Conservation (phyloP, 2,113 vertebrate genomes). For the Hyperoodon ampullatus region DNA sequence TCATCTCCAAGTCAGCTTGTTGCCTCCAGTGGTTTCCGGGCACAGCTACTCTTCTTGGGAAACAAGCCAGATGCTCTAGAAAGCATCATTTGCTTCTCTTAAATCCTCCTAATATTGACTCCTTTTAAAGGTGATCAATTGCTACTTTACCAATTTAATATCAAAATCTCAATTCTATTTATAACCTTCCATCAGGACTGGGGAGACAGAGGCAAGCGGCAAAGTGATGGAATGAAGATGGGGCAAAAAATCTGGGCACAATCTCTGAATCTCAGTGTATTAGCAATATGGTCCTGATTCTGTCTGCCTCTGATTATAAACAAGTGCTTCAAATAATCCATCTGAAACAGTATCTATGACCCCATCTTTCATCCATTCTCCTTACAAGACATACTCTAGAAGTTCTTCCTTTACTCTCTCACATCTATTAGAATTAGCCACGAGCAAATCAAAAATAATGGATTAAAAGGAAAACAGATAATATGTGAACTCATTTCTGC, state of each 20-base stretch:
- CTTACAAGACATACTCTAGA: constrained; percentile 30
- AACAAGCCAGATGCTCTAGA: constrained; percentile 56
- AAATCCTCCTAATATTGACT: constrained; percentile 54
- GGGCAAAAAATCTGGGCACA: neutral
- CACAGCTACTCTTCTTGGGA: constrained; percentile 29
- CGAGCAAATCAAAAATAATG: constrained; percentile 32
- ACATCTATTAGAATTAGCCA: constrained; percentile 30
- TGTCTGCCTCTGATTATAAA: neutral
- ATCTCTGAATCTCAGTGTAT: neutral
- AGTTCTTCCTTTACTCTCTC: constrained; percentile 29
- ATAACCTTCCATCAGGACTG: constrained; percentile 41
- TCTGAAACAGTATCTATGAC: constrained; percentile 29
- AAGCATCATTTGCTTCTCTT: constrained; percentile 54
- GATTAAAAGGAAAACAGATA: neutral
- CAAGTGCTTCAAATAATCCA: constrained; percentile 13
- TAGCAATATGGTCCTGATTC: neutral
- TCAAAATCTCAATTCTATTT: constrained; percentile 45
- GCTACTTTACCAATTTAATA: constrained; percentile 45
- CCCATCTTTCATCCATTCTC: neutral
- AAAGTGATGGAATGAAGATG: neutral
- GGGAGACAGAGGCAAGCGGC: constrained; percentile 18
- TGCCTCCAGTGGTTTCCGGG: constrained; percentile 51
- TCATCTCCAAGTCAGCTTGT: constrained; percentile 54
- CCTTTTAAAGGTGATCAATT: constrained; percentile 49
- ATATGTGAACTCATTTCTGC: constrained; percentile 25